Evolutionary conservation across 2,113 vertebrate species (phyloP).

Genomic region (Colius striatus): DNA sequence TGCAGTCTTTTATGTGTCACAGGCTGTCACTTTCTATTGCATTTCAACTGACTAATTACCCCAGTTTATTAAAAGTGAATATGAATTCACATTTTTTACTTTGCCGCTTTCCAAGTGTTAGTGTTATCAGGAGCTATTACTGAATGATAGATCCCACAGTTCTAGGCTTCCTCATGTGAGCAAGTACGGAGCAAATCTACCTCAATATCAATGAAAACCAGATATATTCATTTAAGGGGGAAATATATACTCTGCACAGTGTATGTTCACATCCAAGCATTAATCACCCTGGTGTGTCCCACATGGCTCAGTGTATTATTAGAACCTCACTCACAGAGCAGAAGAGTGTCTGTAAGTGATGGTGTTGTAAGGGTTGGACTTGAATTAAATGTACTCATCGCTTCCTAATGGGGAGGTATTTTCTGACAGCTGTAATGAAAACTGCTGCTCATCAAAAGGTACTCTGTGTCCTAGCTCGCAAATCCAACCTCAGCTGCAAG

Average conservation of each 20-base stretch:
- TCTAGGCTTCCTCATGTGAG: slow-evolving; percentile 56
- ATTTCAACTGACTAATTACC: slow-evolving; percentile 76
- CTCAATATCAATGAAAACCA: slow-evolving; percentile 42
- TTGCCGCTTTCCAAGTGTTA: slow-evolving; percentile 51
- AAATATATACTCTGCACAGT: neutral
- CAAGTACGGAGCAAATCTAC: slow-evolving; percentile 33
- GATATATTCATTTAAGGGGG: slow-evolving; percentile 25
- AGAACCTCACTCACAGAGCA: slow-evolving; percentile 61
- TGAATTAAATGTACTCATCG: slow-evolving; percentile 47
- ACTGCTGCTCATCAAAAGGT: slow-evolving; percentile 73
- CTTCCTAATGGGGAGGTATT: slow-evolving; percentile 69
- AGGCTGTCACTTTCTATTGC: slow-evolving; percentile 72
- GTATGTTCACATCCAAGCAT: slow-evolving; percentile 36
- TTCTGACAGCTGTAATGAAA: slow-evolving; percentile 73
- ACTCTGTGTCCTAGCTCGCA: slow-evolving; percentile 70
- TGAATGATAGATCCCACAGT: slow-evolving; percentile 41
- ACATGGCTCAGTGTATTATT: slow-evolving; percentile 65
- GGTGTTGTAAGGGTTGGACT: slow-evolving; percentile 33
- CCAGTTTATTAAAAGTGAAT: slow-evolving; percentile 78
- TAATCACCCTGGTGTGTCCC: slow-evolving; percentile 65
- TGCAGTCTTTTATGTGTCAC: slow-evolving; percentile 73
- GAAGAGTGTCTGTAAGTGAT: slow-evolving; percentile 63
- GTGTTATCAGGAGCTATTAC: slow-evolving; percentile 67
- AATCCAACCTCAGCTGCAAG: slow-evolving; percentile 70
- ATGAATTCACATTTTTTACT: slow-evolving; percentile 73